A percentile compares a stretch with the other conserved stretches of the same genome.
phyloP scores from a whole-genome alignment of 1,140 invertebrate species.

The Lepidurus apus region DNA sequence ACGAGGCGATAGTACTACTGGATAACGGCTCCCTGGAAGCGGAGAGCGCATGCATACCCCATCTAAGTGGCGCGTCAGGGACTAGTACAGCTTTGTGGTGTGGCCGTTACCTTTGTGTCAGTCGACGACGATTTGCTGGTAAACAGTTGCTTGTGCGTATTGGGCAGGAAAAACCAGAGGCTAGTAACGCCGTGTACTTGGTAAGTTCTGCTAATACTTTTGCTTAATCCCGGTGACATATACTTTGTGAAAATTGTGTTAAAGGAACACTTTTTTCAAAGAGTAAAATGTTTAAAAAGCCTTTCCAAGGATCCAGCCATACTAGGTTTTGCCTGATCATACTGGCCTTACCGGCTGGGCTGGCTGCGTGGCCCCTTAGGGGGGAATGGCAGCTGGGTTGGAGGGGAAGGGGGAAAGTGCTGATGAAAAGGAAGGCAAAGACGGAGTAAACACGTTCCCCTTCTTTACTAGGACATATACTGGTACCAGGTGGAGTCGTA shows the following conservation, averaged over 20 bases:
- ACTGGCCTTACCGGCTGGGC: constrained; percentile 17
- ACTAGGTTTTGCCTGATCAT: constrained; percentile 13
- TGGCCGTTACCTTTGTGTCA: neutral
- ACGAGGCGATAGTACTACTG: constrained; percentile 18
- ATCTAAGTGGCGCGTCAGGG: constrained; percentile 17
- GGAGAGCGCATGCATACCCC: constrained; percentile 12
- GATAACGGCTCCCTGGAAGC: neutral
- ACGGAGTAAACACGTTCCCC: neutral
- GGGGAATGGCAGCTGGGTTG: neutral
- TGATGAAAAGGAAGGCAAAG: neutral
- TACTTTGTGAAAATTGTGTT: neutral
- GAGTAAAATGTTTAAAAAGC: neutral
- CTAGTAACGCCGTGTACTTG: neutral
- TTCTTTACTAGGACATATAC: neutral
- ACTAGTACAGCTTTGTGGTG: constrained; percentile 14
- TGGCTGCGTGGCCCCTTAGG: constrained; percentile 7
- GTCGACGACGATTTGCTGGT: neutral
- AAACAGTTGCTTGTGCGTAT: neutral
- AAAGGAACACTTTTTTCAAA: neutral
- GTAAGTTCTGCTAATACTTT: neutral
- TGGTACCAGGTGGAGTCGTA: neutral
- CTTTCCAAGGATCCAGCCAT: neutral
- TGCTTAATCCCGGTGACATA: neutral
- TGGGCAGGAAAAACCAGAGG: neutral
- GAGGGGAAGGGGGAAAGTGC: neutral